Conservation (phyloP, 2,797 vertebrate species). For the Rhabdomys pumilio region DNA sequence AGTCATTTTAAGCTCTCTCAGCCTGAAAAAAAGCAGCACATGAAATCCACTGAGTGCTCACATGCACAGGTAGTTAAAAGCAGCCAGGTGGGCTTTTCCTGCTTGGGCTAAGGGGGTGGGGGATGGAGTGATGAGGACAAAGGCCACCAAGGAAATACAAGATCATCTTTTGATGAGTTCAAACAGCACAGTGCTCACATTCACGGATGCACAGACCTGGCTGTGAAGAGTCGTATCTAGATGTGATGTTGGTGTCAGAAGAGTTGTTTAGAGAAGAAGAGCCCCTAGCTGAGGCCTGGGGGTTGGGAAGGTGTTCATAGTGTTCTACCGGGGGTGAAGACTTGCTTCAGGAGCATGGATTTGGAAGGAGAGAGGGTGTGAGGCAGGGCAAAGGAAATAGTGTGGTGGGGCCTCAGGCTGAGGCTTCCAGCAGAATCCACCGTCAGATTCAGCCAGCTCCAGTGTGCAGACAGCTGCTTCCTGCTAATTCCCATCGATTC, state of each 20-base stretch:
- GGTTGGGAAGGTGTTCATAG: neutral
- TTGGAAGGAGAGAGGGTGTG: neutral
- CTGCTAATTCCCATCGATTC: neutral
- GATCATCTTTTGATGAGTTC: neutral
- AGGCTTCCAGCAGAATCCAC: neutral
- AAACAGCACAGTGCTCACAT: neutral
- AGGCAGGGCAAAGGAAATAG: neutral
- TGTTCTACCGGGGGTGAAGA: neutral
- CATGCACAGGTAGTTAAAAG: neutral
- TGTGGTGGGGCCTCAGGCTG: accelerated
- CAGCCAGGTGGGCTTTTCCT: neutral
- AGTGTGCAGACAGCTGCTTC: neutral
- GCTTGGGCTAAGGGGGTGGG: neutral
- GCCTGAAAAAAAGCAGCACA: neutral
- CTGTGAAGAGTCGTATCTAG: neutral
- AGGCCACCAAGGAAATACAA: neutral
- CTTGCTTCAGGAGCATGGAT: neutral
- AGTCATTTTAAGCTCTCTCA: neutral
- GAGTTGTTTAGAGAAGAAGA: constrained; percentile 11
- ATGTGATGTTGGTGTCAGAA: neutral
- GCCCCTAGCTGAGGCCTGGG: neutral
- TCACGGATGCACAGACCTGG: neutral
- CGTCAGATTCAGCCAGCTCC: neutral
- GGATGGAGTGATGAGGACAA: neutral
- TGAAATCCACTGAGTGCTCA: neutral